Base-by-base conservation (phyloP, 1,140 invertebrate genomes). In the Tribolium madens region DNA sequence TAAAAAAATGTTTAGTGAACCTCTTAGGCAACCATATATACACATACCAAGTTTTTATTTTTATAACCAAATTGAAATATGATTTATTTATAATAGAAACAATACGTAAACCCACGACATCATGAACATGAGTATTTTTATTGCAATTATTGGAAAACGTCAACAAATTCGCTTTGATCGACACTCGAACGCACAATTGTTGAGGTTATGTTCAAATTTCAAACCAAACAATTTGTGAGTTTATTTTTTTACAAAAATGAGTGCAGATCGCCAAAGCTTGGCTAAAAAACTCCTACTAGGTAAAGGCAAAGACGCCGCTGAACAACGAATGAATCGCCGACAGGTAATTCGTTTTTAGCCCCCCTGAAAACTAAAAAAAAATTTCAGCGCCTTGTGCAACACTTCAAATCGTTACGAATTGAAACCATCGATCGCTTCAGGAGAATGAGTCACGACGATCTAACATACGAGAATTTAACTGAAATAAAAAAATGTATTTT, bases 401-500 rank as follows among this genome's bases (percentile, higher is more conserved):
- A 26, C 13, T 33, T 64, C 4, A 64, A 64, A 33, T 31, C 57
- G 6, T 13, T 64, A 1, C 9, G 57, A 64, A 64, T 64, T 33
- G 7, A 64, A 33, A 10, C 21, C 0, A 33, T 64, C 13, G 57
- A 64, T 14, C 31, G 17, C 4, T 64, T 64, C 6, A 64, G 57
- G 36, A 0, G 36, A 12, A 4, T 64, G 3, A 64, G 12, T n/a
- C 21, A 64, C 13, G 12, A 13, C n/a, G 57, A 64, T 1, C 10
- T 64, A 10, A 18, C 14, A 12, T 64, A 64, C 26, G 57, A 18
- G 7, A 5, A 1, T 64, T 15, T 64, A 64, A 15, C 3, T 5
- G 57, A 64, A 33, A 6, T 64, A 4, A 64, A 64, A 64, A 64
- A 64, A 33, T 7, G 9, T 9, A 53, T 57, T 21, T 57, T 57